phyloP scores from a whole-genome alignment of 2,888 invertebrate species.

The Ommatoiulus sabulosus region DNA sequence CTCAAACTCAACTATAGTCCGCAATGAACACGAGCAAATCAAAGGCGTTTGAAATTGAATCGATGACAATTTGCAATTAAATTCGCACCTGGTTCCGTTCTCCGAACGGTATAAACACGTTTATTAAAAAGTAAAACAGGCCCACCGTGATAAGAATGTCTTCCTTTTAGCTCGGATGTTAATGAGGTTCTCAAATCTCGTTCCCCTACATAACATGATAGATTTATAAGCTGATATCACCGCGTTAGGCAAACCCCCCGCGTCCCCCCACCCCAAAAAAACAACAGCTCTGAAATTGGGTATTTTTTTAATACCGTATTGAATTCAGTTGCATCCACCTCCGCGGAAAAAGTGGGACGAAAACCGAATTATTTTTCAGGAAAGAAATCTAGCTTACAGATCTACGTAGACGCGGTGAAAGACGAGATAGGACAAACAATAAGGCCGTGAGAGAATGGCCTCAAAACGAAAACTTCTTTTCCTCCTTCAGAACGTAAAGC shows the following conservation, averaged over 20 bases:
- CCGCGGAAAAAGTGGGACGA: conserved; percentile 30
- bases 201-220: neutral
- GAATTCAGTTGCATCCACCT: conserved; percentile 13
- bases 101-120: neutral
- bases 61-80: neutral
- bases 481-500: neutral
- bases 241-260: neutral
- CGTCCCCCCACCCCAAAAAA: neutral
- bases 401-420: neutral
- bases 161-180: conserved; percentile 14
- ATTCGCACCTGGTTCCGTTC: neutral
- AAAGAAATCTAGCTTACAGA: neutral
- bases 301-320: neutral
- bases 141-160: neutral
- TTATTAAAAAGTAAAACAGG: neutral
- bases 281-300: conserved; percentile 14
- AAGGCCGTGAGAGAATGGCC: conserved; percentile 48
- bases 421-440: conserved; percentile 38
- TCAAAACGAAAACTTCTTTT: conserved; percentile 8
- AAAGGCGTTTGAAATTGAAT: too few species aligned
- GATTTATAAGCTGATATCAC: conserved; percentile 41
- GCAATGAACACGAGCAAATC: neutral
- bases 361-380: conserved; percentile 10
- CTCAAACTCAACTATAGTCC: neutral
- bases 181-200: conserved; percentile 45